These are phyloP conservation scores for Lordiphosa mommai DNA, from an alignment of 1,140 invertebrate species.

Conservation along the genomic window DNA sequence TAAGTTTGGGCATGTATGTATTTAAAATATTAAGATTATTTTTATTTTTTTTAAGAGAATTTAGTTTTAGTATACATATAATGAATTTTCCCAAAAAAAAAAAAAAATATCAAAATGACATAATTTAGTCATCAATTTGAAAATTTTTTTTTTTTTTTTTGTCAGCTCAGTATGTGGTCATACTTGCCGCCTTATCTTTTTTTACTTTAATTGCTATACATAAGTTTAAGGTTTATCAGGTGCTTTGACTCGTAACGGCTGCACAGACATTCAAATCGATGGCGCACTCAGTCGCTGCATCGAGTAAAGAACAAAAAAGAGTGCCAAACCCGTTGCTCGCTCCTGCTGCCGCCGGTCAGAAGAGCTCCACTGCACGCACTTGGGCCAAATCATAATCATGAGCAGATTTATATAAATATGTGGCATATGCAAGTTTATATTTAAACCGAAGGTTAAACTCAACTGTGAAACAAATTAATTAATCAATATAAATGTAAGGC, in stretches of 20 bases:
- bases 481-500: slow-evolving; percentile 29
- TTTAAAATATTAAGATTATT: too few relatives aligned
- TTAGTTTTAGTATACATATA: too few relatives aligned
- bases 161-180: too few relatives aligned
- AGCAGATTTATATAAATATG: slow-evolving; percentile 41
- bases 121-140: too few relatives aligned
- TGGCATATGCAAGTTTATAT: slow-evolving; percentile 47
- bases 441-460: too few relatives aligned
- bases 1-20: too few relatives aligned
- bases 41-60: too few relatives aligned
- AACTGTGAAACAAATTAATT: slow-evolving; percentile 32
- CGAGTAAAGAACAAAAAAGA: background rate
- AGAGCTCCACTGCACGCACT: background rate
- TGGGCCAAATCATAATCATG: too few relatives aligned
- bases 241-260: background rate
- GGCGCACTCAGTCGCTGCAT: background rate
- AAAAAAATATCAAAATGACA: too few relatives aligned
- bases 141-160: too few relatives aligned
- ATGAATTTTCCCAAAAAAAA: too few relatives aligned
- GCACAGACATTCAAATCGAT: slow-evolving; percentile 5
- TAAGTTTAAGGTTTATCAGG: background rate
- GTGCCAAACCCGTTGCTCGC: slow-evolving; percentile 12
- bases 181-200: background rate
- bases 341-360: too few relatives aligned
- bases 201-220: background rate